These are phyloP conservation scores for Gulo gulo DNA, from an alignment of 2,113 vertebrate genomes.

Conservation along the genomic window DNA sequence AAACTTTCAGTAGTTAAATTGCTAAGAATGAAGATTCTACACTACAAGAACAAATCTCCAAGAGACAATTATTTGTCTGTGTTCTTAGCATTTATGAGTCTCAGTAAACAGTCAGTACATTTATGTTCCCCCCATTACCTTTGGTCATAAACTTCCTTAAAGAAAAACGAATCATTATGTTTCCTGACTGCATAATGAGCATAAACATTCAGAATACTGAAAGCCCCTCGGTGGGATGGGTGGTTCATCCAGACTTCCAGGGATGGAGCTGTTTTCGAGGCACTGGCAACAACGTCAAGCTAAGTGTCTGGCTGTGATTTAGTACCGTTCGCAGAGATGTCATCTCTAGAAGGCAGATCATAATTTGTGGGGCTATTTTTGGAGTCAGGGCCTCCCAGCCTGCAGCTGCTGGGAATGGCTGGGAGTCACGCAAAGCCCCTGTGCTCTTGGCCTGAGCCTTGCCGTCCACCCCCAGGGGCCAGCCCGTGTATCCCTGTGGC, in stretches of 20 bases:
- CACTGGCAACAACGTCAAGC: background rate
- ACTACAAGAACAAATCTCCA: constrained; percentile 72
- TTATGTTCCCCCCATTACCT: constrained; percentile 79
- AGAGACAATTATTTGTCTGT: constrained; percentile 80
- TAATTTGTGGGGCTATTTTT: background rate
- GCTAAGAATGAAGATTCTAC: constrained; percentile 74
- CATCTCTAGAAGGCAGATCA: constrained; percentile 22
- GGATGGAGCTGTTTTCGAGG: background rate
- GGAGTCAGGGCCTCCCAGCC: background rate
- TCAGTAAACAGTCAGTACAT: constrained; percentile 80
- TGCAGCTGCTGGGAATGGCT: background rate
- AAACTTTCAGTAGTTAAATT: constrained; percentile 78
- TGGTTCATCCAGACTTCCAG: background rate
- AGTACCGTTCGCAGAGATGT: background rate
- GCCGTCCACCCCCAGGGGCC: fast-evolving
- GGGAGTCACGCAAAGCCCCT: background rate
- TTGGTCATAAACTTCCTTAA: constrained; percentile 80
- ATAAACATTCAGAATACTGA: constrained; percentile 44
- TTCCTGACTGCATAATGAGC: constrained; percentile 75
- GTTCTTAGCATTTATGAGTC: constrained; percentile 80
- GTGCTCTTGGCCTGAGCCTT: background rate
- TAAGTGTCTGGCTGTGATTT: background rate
- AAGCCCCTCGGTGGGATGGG: constrained; percentile 23
- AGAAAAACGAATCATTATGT: constrained; percentile 69
- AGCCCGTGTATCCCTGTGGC: fast-evolving